Percentiles rank a stretch among this genome's conserved stretches.
phyloP scores from a whole-genome alignment of 2,797 vertebrate species.

The Fringilla coelebs region DNA sequence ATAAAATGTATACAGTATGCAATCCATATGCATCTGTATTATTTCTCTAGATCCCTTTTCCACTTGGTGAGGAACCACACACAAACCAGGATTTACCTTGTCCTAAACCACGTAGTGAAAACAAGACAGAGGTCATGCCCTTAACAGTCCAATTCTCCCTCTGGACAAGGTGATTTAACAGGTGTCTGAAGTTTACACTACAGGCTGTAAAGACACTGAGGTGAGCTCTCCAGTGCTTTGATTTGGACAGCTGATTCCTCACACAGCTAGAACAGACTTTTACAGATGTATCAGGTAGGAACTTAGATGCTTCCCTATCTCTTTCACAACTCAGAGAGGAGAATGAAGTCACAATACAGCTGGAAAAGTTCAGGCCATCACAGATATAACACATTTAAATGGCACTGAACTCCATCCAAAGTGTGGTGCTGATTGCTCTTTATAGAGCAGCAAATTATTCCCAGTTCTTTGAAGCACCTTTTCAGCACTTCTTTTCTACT shows the following conservation, averaged over 20 bases:
- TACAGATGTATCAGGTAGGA: background rate
- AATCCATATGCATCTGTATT: background rate
- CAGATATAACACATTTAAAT: background rate
- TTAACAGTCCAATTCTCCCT: background rate
- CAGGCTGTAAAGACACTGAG: background rate
- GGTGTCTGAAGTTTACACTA: background rate
- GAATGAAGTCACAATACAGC: background rate
- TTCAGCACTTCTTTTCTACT: background rate
- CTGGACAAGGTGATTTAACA: background rate
- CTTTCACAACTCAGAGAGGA: background rate
- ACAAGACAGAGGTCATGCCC: background rate
- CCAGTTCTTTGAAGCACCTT: background rate
- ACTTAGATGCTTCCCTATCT: background rate
- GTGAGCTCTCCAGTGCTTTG: background rate
- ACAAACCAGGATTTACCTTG: background rate
- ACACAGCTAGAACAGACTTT: background rate
- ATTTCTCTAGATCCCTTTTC: background rate
- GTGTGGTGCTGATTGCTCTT: background rate
- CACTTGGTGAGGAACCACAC: background rate
- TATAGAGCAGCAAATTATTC: background rate
- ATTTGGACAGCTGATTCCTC: background rate
- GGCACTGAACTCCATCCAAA: background rate
- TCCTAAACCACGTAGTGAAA: background rate
- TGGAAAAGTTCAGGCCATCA: background rate
- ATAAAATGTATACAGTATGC: background rate